A percentile compares a stretch with the other conserved stretches of the same genome.
Conservation (phyloP, 2,888 invertebrate genomes). For the Amiota mariae region DNA sequence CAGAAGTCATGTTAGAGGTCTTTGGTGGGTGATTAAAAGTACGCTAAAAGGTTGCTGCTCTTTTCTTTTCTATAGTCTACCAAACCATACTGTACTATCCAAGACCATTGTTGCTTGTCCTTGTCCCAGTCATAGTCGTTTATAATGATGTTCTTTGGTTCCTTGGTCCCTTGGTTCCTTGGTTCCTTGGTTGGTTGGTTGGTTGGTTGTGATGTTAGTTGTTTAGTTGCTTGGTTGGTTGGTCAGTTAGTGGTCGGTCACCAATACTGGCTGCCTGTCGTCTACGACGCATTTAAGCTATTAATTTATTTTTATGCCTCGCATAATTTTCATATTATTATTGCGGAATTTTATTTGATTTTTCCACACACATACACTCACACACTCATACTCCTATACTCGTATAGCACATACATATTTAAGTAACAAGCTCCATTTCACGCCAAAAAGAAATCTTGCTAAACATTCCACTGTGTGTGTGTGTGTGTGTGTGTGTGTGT, state of each 20-base stretch:
- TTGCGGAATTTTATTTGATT: not conserved
- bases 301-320: constrained; percentile 63
- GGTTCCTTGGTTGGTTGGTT: not conserved
- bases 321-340: constrained; percentile 50
- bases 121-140: not conserved
- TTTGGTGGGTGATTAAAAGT: constrained; percentile 10
- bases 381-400: too few species aligned
- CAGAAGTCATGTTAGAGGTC: not conserved
- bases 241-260: not conserved
- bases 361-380: too few species aligned
- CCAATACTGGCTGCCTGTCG: not conserved
- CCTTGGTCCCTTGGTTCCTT: too few species aligned
- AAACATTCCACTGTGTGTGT: too few species aligned
- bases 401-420: too few species aligned
- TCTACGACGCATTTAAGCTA: constrained; percentile 45
- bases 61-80: not conserved
- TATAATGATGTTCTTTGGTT: not conserved
- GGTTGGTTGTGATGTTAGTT: not conserved
- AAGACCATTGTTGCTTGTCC: constrained; percentile 6
- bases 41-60: not conserved
- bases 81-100: not conserved
- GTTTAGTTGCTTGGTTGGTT: not conserved
- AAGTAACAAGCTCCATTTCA: too few species aligned
- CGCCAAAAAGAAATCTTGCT: too few species aligned
- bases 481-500: too few species aligned